phyloP scores from a whole-genome alignment of 1,140 invertebrate species.

The Vanessa tameamea region DNA sequence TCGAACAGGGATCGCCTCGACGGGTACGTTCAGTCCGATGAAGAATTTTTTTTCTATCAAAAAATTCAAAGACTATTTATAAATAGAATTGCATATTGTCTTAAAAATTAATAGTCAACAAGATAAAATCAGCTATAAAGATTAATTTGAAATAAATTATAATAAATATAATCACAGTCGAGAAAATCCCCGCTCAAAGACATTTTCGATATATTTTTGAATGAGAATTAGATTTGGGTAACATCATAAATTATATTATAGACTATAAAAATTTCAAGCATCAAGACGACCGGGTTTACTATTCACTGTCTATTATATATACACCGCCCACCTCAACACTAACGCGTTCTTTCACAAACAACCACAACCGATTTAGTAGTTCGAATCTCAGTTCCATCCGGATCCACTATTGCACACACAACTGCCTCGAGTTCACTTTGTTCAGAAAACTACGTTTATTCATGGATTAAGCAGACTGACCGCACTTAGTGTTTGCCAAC shows the following conservation, averaged over 20 bases:
- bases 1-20: constrained; percentile 43
- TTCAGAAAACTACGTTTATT: neutral
- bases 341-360: constrained; percentile 13
- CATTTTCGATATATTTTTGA: neutral
- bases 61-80: constrained; percentile 33
- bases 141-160: constrained; percentile 37
- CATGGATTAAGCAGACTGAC: constrained; percentile 2
- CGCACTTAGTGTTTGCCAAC: constrained; percentile 20
- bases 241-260: constrained; percentile 57
- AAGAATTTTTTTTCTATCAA: constrained; percentile 19
- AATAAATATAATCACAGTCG: constrained; percentile 30
- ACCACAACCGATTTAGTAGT: constrained; percentile 12
- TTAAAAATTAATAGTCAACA: constrained; percentile 15
- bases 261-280: constrained; percentile 31
- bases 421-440: constrained; percentile 18
- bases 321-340: constrained; percentile 40
- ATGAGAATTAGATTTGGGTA: constrained; percentile 39
- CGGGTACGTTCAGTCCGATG: constrained; percentile 31
- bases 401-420: constrained; percentile 12
- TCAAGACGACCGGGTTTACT: constrained; percentile 26
- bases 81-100: constrained; percentile 9
- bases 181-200: constrained; percentile 40
- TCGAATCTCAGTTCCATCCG: constrained; percentile 4
- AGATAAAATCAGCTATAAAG: constrained; percentile 23
- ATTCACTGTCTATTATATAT: constrained; percentile 38